These are phyloP conservation scores for Amitus sp. DNA, from an alignment of 2,888 invertebrate species.

Conservation along the genomic window DNA sequence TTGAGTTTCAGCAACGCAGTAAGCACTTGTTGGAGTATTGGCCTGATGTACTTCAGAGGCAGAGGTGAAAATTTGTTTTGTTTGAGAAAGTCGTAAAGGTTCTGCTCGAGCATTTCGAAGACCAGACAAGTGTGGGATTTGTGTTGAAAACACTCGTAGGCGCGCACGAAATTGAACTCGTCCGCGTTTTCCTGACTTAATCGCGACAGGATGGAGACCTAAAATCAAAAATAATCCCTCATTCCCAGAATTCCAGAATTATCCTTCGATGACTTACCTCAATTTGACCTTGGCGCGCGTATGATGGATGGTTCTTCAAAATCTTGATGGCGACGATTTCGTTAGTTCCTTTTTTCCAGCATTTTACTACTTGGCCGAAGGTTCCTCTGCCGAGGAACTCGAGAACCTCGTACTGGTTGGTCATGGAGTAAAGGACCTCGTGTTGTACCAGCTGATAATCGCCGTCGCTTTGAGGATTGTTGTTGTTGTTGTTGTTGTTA, in stretches of 20 bases:
- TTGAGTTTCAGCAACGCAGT: slow-evolving; percentile 89
- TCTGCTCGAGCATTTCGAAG: slow-evolving; percentile 99
- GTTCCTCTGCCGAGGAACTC: slow-evolving; percentile 99
- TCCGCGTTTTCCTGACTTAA: slow-evolving; percentile 97
- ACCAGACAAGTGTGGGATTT: slow-evolving; percentile 99
- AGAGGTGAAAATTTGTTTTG: slow-evolving; percentile 99
- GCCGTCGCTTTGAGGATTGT: slow-evolving; percentile 80
- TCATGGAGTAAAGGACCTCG: slow-evolving; percentile 96
- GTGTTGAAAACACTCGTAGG: slow-evolving; percentile 99
- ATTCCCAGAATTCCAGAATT: too few relatives aligned
- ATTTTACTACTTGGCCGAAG: slow-evolving; percentile 99
- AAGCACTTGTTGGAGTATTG: slow-evolving; percentile 97
- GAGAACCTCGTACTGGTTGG: slow-evolving; percentile 94
- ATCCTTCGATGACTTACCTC: slow-evolving; percentile 75
- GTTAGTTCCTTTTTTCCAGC: slow-evolving; percentile 99
- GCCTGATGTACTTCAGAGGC: slow-evolving; percentile 97
- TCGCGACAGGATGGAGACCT: slow-evolving; percentile 90
- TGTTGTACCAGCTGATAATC: slow-evolving; percentile 99
- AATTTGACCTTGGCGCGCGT: slow-evolving; percentile 99
- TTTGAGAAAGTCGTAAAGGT: slow-evolving; percentile 99
- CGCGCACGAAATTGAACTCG: slow-evolving; percentile 99
- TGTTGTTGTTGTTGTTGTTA: slow-evolving; percentile 66
- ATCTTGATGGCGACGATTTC: slow-evolving; percentile 99
- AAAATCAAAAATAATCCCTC: too few relatives aligned
- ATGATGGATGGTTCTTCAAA: slow-evolving; percentile 99